Base-by-base conservation (phyloP, 2,797 vertebrate genomes). In the Xenops minutus region DNA sequence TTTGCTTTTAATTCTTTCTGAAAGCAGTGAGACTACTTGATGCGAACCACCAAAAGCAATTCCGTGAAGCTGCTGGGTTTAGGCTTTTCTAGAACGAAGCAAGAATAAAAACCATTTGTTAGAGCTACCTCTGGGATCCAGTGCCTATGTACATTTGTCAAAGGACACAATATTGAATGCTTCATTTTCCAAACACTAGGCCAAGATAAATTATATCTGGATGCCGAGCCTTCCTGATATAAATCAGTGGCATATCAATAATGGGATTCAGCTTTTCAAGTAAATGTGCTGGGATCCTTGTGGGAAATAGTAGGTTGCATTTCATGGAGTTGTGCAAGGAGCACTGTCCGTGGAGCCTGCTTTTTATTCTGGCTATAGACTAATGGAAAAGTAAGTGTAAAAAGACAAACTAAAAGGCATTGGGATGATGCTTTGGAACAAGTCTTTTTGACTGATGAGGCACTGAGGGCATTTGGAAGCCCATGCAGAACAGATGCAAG, bases 171-270 rank as follows among this genome's bases (percentile, higher is more conserved):
- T 97, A 97, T 97, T 97, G 96, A 97, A 97, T 96, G 94, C 85
- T 97, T 97, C 96, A 96, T 98, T 98, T 96, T 96, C 93, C 91
- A 95, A 96, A 95, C 94, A 95, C 92, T 92, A 97, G 96, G 95
- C 96, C 95, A 97, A 97, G 97, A 97, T 97, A 95, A 97, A 98
- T 97, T 97, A 95, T 97, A 93, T 89, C 93, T 96, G 95, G 92
- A 63, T 93, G 93, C 86, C 85, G 89, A 95, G 91, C 92, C 85
- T 93, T 94, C 93, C 86, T 94, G 85, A 68, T 97, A 98, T 97
- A 96, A 97, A 98, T 98, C 97, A 97, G 97, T 94, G 94, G 91
- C 67, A 84, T 97, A 98, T 98, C 95, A 97, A 97, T 98, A 97
- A 96, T 73, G 88, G 77, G 78, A 85, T 91, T 96, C 93, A 86